A percentile compares a stretch with the other conserved stretches of the same genome.
These are phyloP conservation scores for Eudemis profundana DNA, from an alignment of 2,888 invertebrate genomes.

Conservation along the genomic window DNA sequence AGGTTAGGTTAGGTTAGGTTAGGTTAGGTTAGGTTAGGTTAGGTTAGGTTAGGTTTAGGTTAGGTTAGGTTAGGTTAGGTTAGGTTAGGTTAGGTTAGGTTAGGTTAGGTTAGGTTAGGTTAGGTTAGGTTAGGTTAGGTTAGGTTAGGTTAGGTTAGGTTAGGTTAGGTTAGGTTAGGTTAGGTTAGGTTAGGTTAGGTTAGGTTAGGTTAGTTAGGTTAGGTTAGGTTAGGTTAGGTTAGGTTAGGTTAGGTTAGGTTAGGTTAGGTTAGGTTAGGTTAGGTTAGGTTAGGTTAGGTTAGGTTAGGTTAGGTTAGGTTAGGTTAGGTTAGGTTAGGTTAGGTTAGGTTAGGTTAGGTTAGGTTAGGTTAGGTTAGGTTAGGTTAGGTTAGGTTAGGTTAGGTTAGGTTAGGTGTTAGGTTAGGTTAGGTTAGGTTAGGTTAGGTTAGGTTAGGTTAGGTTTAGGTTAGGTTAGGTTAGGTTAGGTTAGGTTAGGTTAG, in stretches of 20 bases:
- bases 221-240: slow-evolving; percentile 4
- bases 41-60: slow-evolving; percentile 4
- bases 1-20: slow-evolving; percentile 4
- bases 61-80: not conserved
- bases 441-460: slow-evolving; percentile 4
- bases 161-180: slow-evolving; percentile 4
- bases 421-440: slow-evolving; percentile 4
- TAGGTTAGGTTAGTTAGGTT: slow-evolving; percentile 4
- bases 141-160: slow-evolving; percentile 4
- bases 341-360: slow-evolving; percentile 4
- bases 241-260: not conserved
- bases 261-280: not conserved
- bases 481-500: slow-evolving; percentile 3
- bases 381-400: slow-evolving; percentile 3
- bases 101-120: slow-evolving; percentile 4
- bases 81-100: not conserved
- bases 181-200: slow-evolving; percentile 4
- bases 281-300: not conserved
- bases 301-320: no score
- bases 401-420: slow-evolving; percentile 4
- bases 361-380: slow-evolving; percentile 4
- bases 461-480: slow-evolving; percentile 4
- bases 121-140: slow-evolving; percentile 4
- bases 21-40: slow-evolving; percentile 4
- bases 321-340: not conserved